A percentile compares a stretch with the other conserved stretches of the same genome.
Conservation (phyloP, 2,113 vertebrate genomes). For the Nannospalax galili region DNA sequence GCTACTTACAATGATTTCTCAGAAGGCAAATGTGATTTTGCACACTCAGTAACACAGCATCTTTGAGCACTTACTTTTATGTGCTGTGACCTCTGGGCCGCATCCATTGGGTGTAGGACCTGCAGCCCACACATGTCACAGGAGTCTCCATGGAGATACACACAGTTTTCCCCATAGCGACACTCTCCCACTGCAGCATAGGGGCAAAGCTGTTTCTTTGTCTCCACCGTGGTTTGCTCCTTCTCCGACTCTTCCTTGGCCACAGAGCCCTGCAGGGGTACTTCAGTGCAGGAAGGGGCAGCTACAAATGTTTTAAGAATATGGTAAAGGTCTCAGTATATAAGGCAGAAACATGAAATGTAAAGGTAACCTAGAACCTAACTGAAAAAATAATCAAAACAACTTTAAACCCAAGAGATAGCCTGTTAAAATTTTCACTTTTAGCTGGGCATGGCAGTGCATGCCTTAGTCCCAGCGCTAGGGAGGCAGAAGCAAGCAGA, state of each 20-base stretch:
- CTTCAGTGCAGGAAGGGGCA: slow-evolving; percentile 89
- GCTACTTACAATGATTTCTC: no score
- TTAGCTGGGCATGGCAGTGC: no score
- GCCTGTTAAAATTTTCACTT: no score
- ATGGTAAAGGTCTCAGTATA: not conserved
- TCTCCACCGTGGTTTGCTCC: slow-evolving; percentile 85
- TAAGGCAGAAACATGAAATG: not conserved
- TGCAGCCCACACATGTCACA: slow-evolving; percentile 99
- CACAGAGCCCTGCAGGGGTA: slow-evolving; percentile 86
- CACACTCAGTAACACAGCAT: fast-evolving
- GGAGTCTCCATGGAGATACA: slow-evolving; percentile 97
- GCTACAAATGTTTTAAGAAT: slow-evolving; percentile 73
- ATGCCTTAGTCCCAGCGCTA: no score
- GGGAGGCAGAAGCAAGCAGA: no score
- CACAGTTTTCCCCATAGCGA: slow-evolving; percentile 97
- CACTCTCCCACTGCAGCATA: slow-evolving; percentile 97
- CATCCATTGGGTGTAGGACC: slow-evolving; percentile 95
- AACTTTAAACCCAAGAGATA: no score
- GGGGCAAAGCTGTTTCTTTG: slow-evolving; percentile 95
- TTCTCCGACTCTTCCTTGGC: slow-evolving; percentile 90
- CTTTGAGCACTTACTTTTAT: slow-evolving; percentile 90
- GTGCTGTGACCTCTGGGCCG: slow-evolving; percentile 94
- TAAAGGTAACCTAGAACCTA: not conserved
- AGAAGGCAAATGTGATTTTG: not conserved
- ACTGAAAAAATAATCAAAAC: not conserved